Conservation (phyloP, 2,797 vertebrate genomes). For the Phrynocephalus guinanensis region DNA sequence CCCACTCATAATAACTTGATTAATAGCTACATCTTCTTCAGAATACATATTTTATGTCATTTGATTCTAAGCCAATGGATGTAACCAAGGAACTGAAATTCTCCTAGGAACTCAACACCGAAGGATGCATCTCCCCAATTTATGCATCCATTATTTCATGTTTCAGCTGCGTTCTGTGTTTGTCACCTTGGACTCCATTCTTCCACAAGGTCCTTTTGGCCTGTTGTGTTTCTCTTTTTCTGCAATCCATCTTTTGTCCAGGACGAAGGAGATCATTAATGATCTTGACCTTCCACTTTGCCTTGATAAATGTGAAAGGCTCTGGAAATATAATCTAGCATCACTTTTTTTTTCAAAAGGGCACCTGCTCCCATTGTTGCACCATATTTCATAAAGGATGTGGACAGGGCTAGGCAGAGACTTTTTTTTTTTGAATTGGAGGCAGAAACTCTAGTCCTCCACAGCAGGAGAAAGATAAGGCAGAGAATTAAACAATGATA, state of each 20-base stretch:
- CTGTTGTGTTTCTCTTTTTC: background rate
- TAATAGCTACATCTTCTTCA: background rate
- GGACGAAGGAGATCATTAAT: background rate
- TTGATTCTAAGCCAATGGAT: background rate
- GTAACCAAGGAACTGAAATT: background rate
- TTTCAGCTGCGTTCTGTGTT: background rate
- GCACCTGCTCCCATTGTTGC: background rate
- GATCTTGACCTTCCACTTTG: constrained; percentile 17
- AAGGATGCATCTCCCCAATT: background rate
- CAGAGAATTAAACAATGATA: no score
- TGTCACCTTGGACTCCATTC: background rate
- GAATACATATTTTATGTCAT: background rate
- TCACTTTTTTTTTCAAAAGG: background rate
- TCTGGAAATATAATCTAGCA: background rate
- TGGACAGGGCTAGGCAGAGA: background rate
- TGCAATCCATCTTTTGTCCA: background rate
- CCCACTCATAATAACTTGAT: no score
- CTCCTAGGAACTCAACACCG: background rate
- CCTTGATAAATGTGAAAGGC: background rate
- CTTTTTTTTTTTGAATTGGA: background rate
- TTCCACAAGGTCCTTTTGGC: background rate
- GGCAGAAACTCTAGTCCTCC: background rate
- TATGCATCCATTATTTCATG: background rate
- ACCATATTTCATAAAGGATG: background rate
- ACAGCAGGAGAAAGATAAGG: background rate